Evolutionary conservation across 1,140 invertebrate species (phyloP), one percentile per base, ranked within the genome.

Genomic region (Listronotus oregonensis): DNA sequence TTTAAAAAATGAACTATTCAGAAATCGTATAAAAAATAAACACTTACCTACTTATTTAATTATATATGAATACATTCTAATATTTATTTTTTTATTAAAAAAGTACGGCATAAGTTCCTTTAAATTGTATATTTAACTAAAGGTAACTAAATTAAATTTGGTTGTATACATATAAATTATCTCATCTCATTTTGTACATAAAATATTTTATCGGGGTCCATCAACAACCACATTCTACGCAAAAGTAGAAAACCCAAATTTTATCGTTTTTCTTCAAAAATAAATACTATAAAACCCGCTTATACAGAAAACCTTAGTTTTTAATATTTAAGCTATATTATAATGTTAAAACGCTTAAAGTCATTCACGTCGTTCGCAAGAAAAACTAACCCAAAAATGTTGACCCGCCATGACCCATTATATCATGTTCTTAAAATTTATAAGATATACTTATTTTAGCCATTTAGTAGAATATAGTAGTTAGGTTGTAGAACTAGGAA

Each of bases 401-500:
- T 55, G 18, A 61, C 63, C 63, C 55, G 63, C 63, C 63, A 65
- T 58, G 11, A 39, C 43, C 50, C 54, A 58, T 58, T 50, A 65
- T 65, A 65, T 65, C 63, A 64, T 56, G 55, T 58, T 51, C 55
- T 51, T 43, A 58, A 65, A 32, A 52, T 51, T 51, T 58, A 65
- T n/a, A 52, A 37, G 55, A 64, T 51, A 15, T 65, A 57, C 37
- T 37, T 37, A 44, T 60, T 65, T 58, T 65, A 65, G 54, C 54
- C 50, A 65, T 55, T 65, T 56, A 58, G 54, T 65, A 65, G 63
- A 47, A 31, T 50, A 46, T 56, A 65, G 63, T 57, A 15, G 55
- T 40, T 65, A 65, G 63, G 63, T 65, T 65, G 15, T 65, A 65
- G 63, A 37, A 42, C 37, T 65, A 65, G 63, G 8, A 58, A 55